Percentiles rank a stretch among this genome's conserved stretches.
Conservation (phyloP, 2,888 invertebrate genomes). For the Alcis repandata region DNA sequence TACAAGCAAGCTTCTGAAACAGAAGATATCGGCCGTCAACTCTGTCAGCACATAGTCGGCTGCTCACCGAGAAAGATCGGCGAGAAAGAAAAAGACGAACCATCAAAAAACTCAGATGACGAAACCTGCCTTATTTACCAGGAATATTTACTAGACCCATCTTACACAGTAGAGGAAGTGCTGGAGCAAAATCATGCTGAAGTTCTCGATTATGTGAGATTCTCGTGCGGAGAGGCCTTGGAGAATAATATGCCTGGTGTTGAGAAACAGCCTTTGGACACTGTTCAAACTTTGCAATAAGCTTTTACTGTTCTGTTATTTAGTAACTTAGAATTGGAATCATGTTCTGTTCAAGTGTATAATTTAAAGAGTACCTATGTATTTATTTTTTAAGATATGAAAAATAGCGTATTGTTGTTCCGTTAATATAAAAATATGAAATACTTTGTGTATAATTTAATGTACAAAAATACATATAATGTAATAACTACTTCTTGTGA, state of each 20-base stretch:
- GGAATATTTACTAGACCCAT: constrained; percentile 94
- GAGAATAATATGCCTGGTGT: constrained; percentile 76
- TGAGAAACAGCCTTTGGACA: constrained; percentile 84
- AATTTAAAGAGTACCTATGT: constrained; percentile 20
- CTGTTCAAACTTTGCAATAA: constrained; percentile 89
- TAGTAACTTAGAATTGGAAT: constrained; percentile 24
- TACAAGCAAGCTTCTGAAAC: constrained; percentile 82
- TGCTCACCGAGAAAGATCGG: constrained; percentile 94
- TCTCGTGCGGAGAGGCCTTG: constrained; percentile 93
- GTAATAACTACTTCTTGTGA: constrained; percentile 56
- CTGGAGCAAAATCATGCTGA: constrained; percentile 88
- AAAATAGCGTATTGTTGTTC: constrained; percentile 36
- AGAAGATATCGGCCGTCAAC: constrained; percentile 88
- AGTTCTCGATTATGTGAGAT: constrained; percentile 93
- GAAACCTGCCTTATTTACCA: constrained; percentile 94
- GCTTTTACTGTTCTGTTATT: constrained; percentile 6
- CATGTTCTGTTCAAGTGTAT: constrained; percentile 25
- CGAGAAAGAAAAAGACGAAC: constrained; percentile 87
- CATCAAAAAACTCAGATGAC: constrained; percentile 89
- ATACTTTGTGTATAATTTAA: constrained; percentile 44
- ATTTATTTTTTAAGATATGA: constrained; percentile 55
- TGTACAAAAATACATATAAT: constrained; percentile 23
- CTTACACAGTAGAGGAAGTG: constrained; percentile 90
- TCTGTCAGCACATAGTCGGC: constrained; percentile 97
- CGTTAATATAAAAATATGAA: constrained; percentile 31